A percentile compares a stretch with the other conserved stretches of the same genome.
phyloP scores from a whole-genome alignment of 2,113 vertebrate species.

The Anser brachyrhynchus region DNA sequence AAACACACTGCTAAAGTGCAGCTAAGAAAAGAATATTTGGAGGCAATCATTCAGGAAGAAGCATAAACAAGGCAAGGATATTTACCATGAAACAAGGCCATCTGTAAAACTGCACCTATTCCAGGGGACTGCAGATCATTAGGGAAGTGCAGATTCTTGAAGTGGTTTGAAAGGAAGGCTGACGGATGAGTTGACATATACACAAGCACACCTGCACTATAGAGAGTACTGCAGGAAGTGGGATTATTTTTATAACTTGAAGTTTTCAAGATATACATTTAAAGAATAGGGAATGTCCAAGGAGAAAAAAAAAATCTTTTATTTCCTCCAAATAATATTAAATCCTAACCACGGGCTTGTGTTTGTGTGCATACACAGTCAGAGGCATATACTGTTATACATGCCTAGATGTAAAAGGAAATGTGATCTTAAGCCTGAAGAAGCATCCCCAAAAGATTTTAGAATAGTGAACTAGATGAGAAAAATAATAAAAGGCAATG shows the following conservation, averaged over 20 bases:
- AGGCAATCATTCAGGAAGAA: background rate
- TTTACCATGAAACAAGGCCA: background rate
- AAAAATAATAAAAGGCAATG: background rate
- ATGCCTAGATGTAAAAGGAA: background rate
- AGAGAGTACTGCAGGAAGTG: background rate
- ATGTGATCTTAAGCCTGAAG: background rate
- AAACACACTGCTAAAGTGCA: background rate
- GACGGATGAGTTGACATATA: background rate
- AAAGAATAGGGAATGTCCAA: background rate
- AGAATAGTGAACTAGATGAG: background rate
- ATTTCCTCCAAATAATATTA: conserved; percentile 18
- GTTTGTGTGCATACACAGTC: background rate
- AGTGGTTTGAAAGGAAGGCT: background rate
- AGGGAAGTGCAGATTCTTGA: background rate
- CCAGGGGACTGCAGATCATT: background rate
- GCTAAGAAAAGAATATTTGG: background rate
- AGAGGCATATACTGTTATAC: background rate
- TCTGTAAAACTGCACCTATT: background rate
- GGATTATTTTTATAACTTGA: conserved; percentile 11
- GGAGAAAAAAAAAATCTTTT: background rate
- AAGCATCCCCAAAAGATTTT: background rate
- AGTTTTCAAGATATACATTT: background rate
- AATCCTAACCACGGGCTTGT: background rate
- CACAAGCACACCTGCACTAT: background rate
- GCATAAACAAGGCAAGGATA: background rate